Percentiles rank a stretch among this genome's conserved stretches.
These are phyloP conservation scores for Acanthisitta chloris DNA, from an alignment of 2,113 vertebrate species.

Conservation along the genomic window DNA sequence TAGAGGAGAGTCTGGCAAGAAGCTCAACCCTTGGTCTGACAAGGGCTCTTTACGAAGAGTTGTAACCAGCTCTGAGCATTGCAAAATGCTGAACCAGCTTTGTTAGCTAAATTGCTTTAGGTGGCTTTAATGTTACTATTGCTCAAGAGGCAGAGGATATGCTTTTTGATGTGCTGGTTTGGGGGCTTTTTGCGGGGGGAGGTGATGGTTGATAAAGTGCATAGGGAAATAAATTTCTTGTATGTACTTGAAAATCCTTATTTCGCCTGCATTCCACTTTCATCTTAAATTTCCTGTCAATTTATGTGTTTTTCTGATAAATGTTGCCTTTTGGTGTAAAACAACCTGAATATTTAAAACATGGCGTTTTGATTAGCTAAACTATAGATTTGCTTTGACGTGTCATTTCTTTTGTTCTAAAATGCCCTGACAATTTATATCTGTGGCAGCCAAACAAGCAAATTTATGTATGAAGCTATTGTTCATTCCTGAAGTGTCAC, in stretches of 20 bases:
- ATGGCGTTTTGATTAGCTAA: slow-evolving; percentile 33
- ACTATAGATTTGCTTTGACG: slow-evolving; percentile 21
- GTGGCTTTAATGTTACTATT: not conserved
- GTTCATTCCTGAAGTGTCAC: slow-evolving; percentile 27
- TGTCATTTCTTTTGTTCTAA: slow-evolving; percentile 36
- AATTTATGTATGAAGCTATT: slow-evolving; percentile 37
- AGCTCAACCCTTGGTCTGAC: not conserved
- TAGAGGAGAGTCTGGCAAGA: not conserved
- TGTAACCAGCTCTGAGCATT: not conserved
- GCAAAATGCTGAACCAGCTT: not conserved
- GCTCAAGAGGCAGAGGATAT: not conserved
- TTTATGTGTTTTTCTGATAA: slow-evolving; percentile 2
- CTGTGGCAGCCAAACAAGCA: slow-evolving; percentile 30
- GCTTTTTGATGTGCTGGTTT: not conserved
- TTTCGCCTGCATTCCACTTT: not conserved
- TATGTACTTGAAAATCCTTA: not conserved
- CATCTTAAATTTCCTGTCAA: not conserved
- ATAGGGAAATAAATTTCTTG: not conserved
- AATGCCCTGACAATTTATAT: slow-evolving; percentile 33
- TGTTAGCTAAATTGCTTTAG: not conserved
- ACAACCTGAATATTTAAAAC: slow-evolving; percentile 10
- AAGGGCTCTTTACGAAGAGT: not conserved
- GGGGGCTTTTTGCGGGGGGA: not conserved
- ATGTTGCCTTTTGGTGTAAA: slow-evolving; percentile 25
- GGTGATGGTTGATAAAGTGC: not conserved